Evolutionary conservation across 2,888 invertebrate species (phyloP), one percentile per base, ranked within the genome.

Genomic region (Sphaerophoria rueppellii): DNA sequence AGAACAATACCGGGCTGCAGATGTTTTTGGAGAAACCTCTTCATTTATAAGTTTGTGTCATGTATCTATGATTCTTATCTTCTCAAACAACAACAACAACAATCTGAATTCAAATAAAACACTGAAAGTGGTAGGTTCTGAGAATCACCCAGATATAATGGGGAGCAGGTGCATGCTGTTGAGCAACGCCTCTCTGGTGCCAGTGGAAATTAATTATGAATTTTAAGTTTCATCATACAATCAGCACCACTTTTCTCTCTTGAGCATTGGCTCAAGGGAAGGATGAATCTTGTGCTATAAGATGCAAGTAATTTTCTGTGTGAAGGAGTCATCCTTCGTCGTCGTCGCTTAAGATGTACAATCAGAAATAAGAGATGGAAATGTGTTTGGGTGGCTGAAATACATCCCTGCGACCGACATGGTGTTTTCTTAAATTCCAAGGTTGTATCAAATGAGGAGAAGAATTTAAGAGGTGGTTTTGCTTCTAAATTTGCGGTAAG

Each of bases 171-270:
- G 77, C 14, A 50, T 46, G 52, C 65, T 24, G 24, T 24, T 24
- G 24, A 24, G 57, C 48, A 54, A 54, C 67, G 40, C 52, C 37
- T 54, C 54, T 74, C 37, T 70, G 74, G 63, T 46, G 61, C 24
- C 52, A 65, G 73, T 54, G 67, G 50, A 79, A 82, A 82, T 82
- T 79, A 82, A 82, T 82, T 82, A 82, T 82, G 65, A 65, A 82
- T 74, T 78, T 82, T 74, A 52, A 78, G 78, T 74, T 74, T 74
- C 73, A 79, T 52, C 78, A 74, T 74, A 70, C 58, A 74, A 82
- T 82, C 82, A 73, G 50, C 52, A 61, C 24, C 61, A 69, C 43
- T 57, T 77, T 57, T 77, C 54, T 70, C 71, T 69, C 37, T 34
- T 14, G 52, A 52, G 37, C 32, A 34, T 61, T 32, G 32, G n/a